Conservation (phyloP, 2,888 invertebrate species). For the Anodontia alba region DNA sequence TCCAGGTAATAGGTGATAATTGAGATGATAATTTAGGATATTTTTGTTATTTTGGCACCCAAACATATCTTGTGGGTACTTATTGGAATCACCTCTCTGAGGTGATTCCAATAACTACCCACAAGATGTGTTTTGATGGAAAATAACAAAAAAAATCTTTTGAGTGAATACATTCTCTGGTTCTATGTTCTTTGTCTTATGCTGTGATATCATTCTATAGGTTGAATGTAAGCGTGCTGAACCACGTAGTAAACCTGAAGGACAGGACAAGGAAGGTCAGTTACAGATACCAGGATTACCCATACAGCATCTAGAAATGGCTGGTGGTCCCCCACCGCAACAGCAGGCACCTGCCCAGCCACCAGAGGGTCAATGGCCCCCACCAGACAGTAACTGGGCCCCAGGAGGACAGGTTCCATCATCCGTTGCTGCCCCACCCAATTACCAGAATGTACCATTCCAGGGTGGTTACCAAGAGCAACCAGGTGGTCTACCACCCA, state of each 20-base stretch:
- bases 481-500: conserved; percentile 34
- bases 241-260: conserved; percentile 57
- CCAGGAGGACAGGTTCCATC: conserved; percentile 37
- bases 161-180: too few relatives aligned
- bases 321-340: conserved; percentile 20
- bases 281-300: neutral
- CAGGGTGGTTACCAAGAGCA: conserved; percentile 36
- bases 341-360: conserved; percentile 25
- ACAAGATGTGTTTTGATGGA: too few relatives aligned
- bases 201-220: conserved; percentile 35
- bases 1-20: too few relatives aligned
- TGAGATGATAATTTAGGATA: too few relatives aligned
- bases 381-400: conserved; percentile 27
- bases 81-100: too few relatives aligned
- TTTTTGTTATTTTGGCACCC: too few relatives aligned
- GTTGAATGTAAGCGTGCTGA: conserved; percentile 73
- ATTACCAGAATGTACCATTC: conserved; percentile 35
- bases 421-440: conserved; percentile 33
- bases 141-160: too few relatives aligned
- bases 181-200: neutral
- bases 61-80: too few relatives aligned
- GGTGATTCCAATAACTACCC: too few relatives aligned
- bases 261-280: conserved; percentile 9
- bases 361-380: conserved; percentile 24
- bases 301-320: conserved; percentile 25